Base-by-base conservation (phyloP, 1,140 invertebrate species). In the Lysiphlebus fabarum region DNA sequence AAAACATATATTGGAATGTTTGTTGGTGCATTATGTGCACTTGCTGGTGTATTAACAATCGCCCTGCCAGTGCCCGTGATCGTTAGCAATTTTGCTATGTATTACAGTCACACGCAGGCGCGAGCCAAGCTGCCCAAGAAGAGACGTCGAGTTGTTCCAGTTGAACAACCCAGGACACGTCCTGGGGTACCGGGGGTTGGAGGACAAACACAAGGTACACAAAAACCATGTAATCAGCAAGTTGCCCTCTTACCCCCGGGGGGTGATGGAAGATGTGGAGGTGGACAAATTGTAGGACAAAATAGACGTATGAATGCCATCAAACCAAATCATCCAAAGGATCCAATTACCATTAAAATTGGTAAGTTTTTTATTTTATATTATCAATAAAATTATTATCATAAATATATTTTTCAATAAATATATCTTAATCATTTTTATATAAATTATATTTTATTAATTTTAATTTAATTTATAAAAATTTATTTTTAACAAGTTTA, bases 41-140 rank as follows among this genome's bases (percentile, higher is more conserved):
- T 98, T 53, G 93, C 95, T 69, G 96, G 96, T 79, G 95, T 98
- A 68, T 83, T 98, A 63, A 98, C 95, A 67, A 95, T 98, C 81
- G 93, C 95, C 69, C 86, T 98, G 70, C 95, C 95, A 63, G 95
- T 98, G 69, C 96, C 96, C 67, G 95, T 98, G 74, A 98, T 98
- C 72, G 95, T 98, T 65, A 96, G 94, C 78, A 98, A 98, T 82
- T 98, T 98, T 82, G 93, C 95, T 71, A 97, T 97, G 92, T 98
- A 97, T 83, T 98, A 98, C 82, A 95, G 93, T 68, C 93, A 96
- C 81, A 96, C 93, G 67, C 81, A 88, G 84, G 96, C 95, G 58
- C 81, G 95, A 70, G 94, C 94, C 56, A 98, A 98, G 81, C 84
- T 98, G 75, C 95, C 95, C 57, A 97, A 98, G 85, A 96, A 97